Conservation (phyloP, 2,888 invertebrate genomes). For the Chaitophorus viminalis region DNA sequence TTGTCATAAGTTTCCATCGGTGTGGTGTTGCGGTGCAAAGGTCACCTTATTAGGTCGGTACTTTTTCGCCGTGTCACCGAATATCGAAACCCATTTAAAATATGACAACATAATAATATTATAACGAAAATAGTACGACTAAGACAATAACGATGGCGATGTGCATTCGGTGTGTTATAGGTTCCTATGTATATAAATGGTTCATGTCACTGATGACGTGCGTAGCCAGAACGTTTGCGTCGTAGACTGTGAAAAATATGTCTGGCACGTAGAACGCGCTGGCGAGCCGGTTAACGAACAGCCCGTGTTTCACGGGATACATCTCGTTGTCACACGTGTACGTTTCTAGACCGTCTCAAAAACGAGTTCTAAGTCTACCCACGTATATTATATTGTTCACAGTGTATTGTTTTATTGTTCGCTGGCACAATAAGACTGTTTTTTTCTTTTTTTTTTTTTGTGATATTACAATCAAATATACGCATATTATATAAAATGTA, state of each 20-base stretch:
- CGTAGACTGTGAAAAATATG: slow-evolving; percentile 35
- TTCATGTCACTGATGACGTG: not conserved
- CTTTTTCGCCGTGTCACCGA: too few relatives aligned
- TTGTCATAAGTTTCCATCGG: too few relatives aligned
- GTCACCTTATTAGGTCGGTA: too few relatives aligned
- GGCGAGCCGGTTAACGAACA: slow-evolving; percentile 38
- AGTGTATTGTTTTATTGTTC: not conserved
- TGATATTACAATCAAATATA: too few relatives aligned
- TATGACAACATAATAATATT: not conserved
- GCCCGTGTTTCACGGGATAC: not conserved
- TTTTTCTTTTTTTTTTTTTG: not conserved
- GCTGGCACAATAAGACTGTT: not conserved
- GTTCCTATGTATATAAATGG: too few relatives aligned
- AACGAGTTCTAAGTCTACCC: not conserved
- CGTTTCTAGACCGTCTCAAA: too few relatives aligned
- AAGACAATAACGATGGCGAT: not conserved
- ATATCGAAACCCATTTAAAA: too few relatives aligned
- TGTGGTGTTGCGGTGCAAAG: too few relatives aligned
- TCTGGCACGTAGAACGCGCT: slow-evolving; percentile 26
- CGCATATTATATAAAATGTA: too few relatives aligned
- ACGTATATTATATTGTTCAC: not conserved
- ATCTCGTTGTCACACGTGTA: not conserved
- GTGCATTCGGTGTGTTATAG: not conserved
- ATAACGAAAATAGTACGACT: not conserved
- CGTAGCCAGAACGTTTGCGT: not conserved